These are phyloP conservation scores for Drosophila insularis DNA, from an alignment of 1,140 invertebrate species.

Conservation along the genomic window DNA sequence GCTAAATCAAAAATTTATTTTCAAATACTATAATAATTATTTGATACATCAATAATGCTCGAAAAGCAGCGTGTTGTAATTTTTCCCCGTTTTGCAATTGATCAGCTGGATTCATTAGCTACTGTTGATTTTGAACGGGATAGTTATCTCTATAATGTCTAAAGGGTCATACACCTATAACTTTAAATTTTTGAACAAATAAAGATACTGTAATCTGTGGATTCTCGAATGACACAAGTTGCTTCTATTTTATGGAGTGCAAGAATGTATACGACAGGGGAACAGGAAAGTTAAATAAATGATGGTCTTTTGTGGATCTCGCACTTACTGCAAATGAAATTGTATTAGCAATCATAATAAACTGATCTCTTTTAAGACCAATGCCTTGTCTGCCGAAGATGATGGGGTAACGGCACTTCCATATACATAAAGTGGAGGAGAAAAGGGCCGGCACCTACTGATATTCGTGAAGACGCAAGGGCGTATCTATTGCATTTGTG, in stretches of 20 bases:
- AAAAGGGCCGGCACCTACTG: too few relatives aligned
- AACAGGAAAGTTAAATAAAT: background rate
- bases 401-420: background rate
- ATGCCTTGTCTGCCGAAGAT: background rate
- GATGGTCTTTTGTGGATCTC: constrained; percentile 18
- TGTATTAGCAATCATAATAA: constrained; percentile 54
- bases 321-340: constrained; percentile 47
- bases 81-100: too few relatives aligned
- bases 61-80: too few relatives aligned
- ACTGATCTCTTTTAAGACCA: background rate
- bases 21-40: too few relatives aligned
- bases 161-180: background rate
- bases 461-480: constrained; percentile 47
- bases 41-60: too few relatives aligned
- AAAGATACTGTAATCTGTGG: too few relatives aligned
- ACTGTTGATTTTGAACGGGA: too few relatives aligned
- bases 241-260: constrained; percentile 31
- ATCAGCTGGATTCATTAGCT: constrained; percentile 5
- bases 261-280: background rate
- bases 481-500: constrained; percentile 37
- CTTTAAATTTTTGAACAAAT: too few relatives aligned
- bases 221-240: constrained; percentile 18
- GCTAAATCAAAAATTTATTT: too few relatives aligned
- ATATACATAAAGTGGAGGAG: background rate
- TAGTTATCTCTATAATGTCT: background rate